These are phyloP conservation scores for Channallabes apus DNA, from an alignment of 2,797 vertebrate species.

Conservation along the genomic window DNA sequence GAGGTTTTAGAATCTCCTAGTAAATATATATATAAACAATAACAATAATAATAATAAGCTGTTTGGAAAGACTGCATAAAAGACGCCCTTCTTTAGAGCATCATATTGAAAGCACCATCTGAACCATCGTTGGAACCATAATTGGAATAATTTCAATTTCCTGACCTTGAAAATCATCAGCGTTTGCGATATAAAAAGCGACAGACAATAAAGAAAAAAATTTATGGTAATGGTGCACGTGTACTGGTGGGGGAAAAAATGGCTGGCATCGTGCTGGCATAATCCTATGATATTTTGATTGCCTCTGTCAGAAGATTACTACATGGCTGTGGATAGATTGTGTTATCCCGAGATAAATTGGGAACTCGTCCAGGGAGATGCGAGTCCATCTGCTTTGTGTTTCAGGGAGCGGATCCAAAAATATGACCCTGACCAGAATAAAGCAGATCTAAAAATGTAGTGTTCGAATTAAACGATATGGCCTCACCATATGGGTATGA, in stretches of 20 bases:
- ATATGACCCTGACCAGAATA: not conserved
- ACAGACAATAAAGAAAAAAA: not conserved
- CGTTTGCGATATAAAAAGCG: not conserved
- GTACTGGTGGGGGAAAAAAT: not conserved
- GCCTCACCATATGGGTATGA: not conserved
- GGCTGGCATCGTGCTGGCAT: too few species aligned
- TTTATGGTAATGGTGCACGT: not conserved
- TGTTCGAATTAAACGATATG: not conserved
- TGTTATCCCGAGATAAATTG: not conserved
- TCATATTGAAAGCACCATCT: not conserved
- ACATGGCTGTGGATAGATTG: not conserved
- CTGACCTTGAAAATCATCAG: not conserved
- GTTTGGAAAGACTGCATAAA: not conserved
- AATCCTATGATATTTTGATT: not conserved
- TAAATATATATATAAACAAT: not conserved
- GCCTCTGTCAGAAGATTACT: not conserved
- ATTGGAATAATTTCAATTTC: not conserved
- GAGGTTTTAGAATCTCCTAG: not conserved
- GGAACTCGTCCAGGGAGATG: slow-evolving; percentile 1
- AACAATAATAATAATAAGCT: not conserved
- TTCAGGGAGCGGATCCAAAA: not conserved
- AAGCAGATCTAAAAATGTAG: not conserved
- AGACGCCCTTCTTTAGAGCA: not conserved
- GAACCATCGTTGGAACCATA: not conserved
- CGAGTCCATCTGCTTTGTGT: slow-evolving; percentile 5